Evolutionary conservation across 2,888 invertebrate genomes (phyloP), one percentile per base, ranked within the genome.

Genomic region (Euplagia quadripunctaria): DNA sequence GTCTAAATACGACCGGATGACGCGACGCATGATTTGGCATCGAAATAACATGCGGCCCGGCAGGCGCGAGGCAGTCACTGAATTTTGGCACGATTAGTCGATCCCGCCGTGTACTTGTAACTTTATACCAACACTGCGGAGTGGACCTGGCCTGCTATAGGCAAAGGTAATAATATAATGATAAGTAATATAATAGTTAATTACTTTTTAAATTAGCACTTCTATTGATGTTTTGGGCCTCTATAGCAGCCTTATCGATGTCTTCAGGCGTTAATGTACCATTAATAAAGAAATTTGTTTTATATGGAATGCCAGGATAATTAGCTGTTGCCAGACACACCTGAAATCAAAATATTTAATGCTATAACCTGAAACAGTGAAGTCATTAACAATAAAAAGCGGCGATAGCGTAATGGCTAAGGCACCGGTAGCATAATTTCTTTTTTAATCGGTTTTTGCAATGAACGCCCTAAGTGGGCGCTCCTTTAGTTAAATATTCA

Each of bases 271-370:
- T 58, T 42, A 84, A 66, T 0, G 94, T 89, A 20, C 92, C 93
- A 75, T 95, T 95, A 42, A 94, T 81, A 16, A 94, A 84, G 82
- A 94, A 95, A 75, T 95, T 94, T 1, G 92, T 94, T 84, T 94
- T 88, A 77, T 89, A 96, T 69, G 96, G 96, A 83, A 96, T 94
- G 9, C 96, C 97, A 4, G 96, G 97, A 93, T 97, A 97, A 96
- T 98, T 98, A 14, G 98, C 98, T 49, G 98, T 98, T n/a, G 98
- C 98, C 73, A 98, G 95, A 89, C 97, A 98, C 46, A 97, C 94
- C 97, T 97, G 79, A 73, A 92, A 80, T 6, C 1, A 41, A 72
- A 72, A 52, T 46, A 20, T 12, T 68, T 58, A 58, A 58, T 20
- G 12, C 31, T 31, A 31, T 31, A 4, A 20, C 20, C 14, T 61